Percentiles rank a stretch among this genome's conserved stretches.
Conservation (phyloP, 2,797 vertebrate genomes). For the Potorous gilbertii region DNA sequence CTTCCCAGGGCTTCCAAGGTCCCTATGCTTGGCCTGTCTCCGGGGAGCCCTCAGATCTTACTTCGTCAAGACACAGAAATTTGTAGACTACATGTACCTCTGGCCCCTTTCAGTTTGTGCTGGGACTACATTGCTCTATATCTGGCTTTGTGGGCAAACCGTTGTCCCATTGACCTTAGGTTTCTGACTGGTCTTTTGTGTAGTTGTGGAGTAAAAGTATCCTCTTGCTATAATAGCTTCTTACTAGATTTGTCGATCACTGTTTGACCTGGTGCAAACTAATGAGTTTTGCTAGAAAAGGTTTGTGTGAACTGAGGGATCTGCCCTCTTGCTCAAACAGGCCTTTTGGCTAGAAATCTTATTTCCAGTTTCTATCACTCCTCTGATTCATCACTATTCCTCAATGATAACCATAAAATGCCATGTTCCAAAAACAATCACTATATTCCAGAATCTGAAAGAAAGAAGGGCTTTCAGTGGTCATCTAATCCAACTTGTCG, state of each 20-base stretch:
- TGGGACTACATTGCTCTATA: not conserved
- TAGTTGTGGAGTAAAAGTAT: not conserved
- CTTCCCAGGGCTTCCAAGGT: not conserved
- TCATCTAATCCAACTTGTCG: not conserved
- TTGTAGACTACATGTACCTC: not conserved
- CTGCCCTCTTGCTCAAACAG: not conserved
- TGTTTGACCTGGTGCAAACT: not conserved
- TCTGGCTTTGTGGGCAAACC: not conserved
- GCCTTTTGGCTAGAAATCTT: not conserved
- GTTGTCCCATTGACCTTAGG: not conserved
- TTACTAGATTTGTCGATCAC: not conserved
- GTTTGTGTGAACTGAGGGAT: not conserved
- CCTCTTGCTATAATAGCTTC: not conserved
- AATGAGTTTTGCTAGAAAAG: not conserved
- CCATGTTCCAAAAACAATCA: not conserved
- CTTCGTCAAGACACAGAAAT: not conserved
- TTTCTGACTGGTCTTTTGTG: not conserved
- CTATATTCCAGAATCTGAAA: not conserved
- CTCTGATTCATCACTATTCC: not conserved
- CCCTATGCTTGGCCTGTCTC: not conserved
- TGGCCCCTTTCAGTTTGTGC: not conserved
- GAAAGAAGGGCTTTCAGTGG: not conserved
- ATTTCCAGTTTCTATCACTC: not conserved
- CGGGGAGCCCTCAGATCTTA: not conserved
- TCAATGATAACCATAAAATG: not conserved